Evolutionary conservation across 2,797 vertebrate genomes (phyloP), one percentile per base, ranked within the genome.

Genomic region (Centroberyx gerrardi): DNA sequence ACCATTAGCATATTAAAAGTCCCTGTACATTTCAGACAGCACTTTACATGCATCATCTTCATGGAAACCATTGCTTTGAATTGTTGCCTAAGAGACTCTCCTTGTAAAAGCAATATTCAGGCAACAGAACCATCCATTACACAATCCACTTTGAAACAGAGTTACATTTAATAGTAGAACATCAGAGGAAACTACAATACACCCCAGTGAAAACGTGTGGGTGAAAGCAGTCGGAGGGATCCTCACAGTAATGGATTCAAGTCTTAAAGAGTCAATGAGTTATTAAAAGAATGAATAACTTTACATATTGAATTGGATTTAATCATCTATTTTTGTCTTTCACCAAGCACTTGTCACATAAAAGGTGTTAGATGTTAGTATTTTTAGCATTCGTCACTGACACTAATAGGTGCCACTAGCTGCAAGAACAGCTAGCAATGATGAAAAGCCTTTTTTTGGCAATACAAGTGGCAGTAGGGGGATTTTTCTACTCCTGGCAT

Each of bases 111-210:
- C 12, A 0, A 18, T 58, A 38, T 44, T 83, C 66, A 58, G 62
- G 27, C 62, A 75, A 71, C 49, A 44, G 31, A 59, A 65, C 40
- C 38, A 56, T 58, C 62, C 62, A 78, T 78, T 78, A 71, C 18
- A 42, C 58, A 14, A 31, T 55, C 54, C 36, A 49, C 64, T 82
- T 75, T 62, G 13, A 78, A 62, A 28, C 27, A 42, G 53, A 76
- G 31, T 36, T 44, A 44, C 28, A 6, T 65, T 36, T 59, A 68
- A 69, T 27, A 14, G 22, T 46, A 62, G 38, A 61, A 38, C 42
- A 44, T 46, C 18, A 38, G 31, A 38, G 31, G 56, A 38, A 18
- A 59, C 5, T 17, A 18, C 29, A 59, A 12, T 61, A 9, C 2
- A 4, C 48, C 40, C 31, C 27, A 10, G 3, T 66, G 10, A 59